A percentile compares a stretch with the other conserved stretches of the same genome.
Conservation (phyloP, 2,888 invertebrate genomes). For the Himalopsyche tibetana region DNA sequence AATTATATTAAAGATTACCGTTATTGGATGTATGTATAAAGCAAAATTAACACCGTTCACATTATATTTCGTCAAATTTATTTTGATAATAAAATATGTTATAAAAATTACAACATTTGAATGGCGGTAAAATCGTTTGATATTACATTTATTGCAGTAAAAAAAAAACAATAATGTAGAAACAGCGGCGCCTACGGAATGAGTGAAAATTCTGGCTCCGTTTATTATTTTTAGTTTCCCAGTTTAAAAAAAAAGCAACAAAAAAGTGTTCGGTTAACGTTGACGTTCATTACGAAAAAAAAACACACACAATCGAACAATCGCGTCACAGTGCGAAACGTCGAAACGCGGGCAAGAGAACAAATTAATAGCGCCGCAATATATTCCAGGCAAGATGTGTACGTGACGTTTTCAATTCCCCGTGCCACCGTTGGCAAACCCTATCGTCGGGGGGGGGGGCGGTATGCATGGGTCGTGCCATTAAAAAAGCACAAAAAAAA, state of each 20-base stretch:
- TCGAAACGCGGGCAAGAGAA: neutral
- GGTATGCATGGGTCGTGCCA: neutral
- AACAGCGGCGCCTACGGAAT: too few relatives aligned
- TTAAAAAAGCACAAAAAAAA: conserved; percentile 21
- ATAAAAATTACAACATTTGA: too few relatives aligned
- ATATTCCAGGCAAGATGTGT: neutral
- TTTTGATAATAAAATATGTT: too few relatives aligned
- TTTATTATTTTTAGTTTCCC: neutral
- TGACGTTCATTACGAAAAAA: conserved; percentile 4
- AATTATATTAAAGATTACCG: too few relatives aligned
- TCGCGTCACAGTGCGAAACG: neutral
- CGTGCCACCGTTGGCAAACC: neutral
- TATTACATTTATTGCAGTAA: too few relatives aligned
- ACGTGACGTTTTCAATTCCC: conserved; percentile 28
- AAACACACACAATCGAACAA: conserved; percentile 13
- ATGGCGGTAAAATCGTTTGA: too few relatives aligned
- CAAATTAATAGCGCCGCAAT: neutral
- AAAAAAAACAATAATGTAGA: too few relatives aligned
- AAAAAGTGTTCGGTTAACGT: neutral
- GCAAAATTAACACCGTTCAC: too few relatives aligned
- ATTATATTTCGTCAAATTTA: too few relatives aligned
- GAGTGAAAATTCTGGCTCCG: too few relatives aligned
- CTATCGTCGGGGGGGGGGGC: neutral
- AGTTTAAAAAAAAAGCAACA: neutral
- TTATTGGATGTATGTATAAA: too few relatives aligned